phyloP scores from a whole-genome alignment of 2,888 invertebrate species.

The Nasonia oneida region DNA sequence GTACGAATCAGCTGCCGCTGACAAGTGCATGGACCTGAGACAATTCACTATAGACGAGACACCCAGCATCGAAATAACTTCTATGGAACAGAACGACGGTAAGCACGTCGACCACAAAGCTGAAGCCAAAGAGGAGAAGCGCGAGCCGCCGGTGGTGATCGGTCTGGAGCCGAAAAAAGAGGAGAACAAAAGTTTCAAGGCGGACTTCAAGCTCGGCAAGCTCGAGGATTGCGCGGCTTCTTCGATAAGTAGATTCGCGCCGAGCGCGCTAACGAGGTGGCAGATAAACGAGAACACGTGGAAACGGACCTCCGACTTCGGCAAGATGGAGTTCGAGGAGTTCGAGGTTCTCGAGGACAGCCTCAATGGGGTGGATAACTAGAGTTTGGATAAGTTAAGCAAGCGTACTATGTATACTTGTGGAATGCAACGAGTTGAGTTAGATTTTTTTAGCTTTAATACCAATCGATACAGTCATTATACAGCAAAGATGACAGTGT shows the following conservation, averaged over 20 bases:
- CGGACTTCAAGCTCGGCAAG: constrained; percentile 75
- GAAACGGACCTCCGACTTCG: constrained; percentile 84
- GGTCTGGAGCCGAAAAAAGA: constrained; percentile 79
- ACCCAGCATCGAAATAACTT: constrained; percentile 76
- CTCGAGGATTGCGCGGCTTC: constrained; percentile 66
- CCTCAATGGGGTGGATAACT: constrained; percentile 77
- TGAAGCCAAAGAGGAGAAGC: constrained; percentile 64
- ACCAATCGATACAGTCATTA: constrained; percentile 15
- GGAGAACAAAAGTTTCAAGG: constrained; percentile 73
- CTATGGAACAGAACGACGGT: constrained; percentile 78
- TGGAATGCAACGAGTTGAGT: constrained; percentile 36
- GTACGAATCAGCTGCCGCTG: constrained; percentile 61
- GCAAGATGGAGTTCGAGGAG: constrained; percentile 93
- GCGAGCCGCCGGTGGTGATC: constrained; percentile 80
- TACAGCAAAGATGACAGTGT: constrained; percentile 5
- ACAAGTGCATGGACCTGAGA: constrained; percentile 65
- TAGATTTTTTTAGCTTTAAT: constrained; percentile 24
- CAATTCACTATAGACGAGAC: constrained; percentile 74
- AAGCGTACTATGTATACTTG: constrained; percentile 32
- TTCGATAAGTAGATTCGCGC: constrained; percentile 68
- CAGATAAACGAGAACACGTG: constrained; percentile 81
- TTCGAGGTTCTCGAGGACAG: constrained; percentile 87
- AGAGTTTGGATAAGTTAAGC: constrained; percentile 54
- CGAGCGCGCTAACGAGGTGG: constrained; percentile 74
- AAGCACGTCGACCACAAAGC: constrained; percentile 69